phyloP scores from a whole-genome alignment of 1,140 invertebrate species.

The Glossosoma conforme region DNA sequence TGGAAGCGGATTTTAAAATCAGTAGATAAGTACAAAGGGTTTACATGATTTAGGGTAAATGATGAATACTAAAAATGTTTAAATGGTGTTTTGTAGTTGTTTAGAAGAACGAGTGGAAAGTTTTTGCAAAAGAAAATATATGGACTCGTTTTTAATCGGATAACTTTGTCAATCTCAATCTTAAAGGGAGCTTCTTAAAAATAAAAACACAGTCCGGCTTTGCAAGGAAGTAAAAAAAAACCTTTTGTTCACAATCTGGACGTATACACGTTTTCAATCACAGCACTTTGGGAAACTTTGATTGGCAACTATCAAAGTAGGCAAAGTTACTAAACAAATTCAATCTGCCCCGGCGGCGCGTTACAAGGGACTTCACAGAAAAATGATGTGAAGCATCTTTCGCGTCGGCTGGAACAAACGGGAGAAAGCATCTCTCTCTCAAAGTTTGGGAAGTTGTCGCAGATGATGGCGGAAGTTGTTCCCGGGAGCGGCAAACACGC shows the following conservation, averaged over 20 bases:
- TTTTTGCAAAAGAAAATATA: too few species aligned
- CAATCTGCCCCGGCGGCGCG: constrained; percentile 10
- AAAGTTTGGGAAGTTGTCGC: constrained; percentile 19
- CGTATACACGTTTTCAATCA: constrained; percentile 14
- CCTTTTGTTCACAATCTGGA: constrained; percentile 6
- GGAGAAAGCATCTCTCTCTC: background rate
- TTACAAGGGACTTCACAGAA: constrained; percentile 7
- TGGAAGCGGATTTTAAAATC: too few species aligned
- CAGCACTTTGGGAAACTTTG: constrained; percentile 18
- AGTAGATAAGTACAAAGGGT: too few species aligned
- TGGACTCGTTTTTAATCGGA: too few species aligned
- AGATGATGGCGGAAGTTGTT: constrained; percentile 12
- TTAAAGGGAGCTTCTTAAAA: too few species aligned
- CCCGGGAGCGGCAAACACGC: background rate
- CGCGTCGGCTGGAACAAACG: constrained; percentile 1
- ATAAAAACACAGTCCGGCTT: too few species aligned
- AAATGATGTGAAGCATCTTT: constrained; percentile 13
- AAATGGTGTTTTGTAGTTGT: background rate
- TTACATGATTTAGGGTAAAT: too few species aligned
- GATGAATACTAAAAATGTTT: background rate
- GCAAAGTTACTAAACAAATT: constrained; percentile 21
- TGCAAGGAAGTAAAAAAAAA: background rate
- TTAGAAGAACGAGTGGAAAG: too few species aligned
- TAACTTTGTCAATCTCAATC: too few species aligned
- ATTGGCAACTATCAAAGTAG: constrained; percentile 22